phyloP scores from a whole-genome alignment of 2,888 invertebrate species.

The Tethea ocularis region DNA sequence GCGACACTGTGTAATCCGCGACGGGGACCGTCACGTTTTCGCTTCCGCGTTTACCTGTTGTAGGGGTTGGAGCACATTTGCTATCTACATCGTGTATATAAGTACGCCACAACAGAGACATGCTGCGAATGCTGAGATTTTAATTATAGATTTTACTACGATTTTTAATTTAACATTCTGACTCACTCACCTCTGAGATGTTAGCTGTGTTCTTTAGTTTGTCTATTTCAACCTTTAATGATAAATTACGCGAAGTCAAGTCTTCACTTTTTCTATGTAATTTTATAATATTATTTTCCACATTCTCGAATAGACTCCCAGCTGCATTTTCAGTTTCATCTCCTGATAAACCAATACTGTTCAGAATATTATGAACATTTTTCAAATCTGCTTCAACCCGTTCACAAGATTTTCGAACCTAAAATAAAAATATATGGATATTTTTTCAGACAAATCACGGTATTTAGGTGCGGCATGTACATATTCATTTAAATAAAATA shows the following conservation, averaged over 20 bases:
- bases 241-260: slow-evolving; percentile 66
- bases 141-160: too few relatives aligned
- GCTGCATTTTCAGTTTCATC: slow-evolving; percentile 47
- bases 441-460: not conserved
- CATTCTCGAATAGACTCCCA: slow-evolving; percentile 60
- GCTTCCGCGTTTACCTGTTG: too few relatives aligned
- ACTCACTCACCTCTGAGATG: slow-evolving; percentile 55
- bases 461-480: too few relatives aligned
- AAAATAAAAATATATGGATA: slow-evolving; percentile 22
- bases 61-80: too few relatives aligned
- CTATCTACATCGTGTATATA: too few relatives aligned
- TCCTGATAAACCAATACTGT: slow-evolving; percentile 61
- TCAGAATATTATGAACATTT: slow-evolving; percentile 65
- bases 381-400: slow-evolving; percentile 77
- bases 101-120: too few relatives aligned
- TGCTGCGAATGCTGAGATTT: too few relatives aligned
- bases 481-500: too few relatives aligned
- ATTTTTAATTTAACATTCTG: too few relatives aligned
- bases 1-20: too few relatives aligned
- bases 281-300: slow-evolving; percentile 57
- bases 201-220: slow-evolving; percentile 54
- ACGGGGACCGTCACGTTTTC: too few relatives aligned
- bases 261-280: slow-evolving; percentile 71
- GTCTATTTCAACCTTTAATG: slow-evolving; percentile 68
- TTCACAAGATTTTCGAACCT: slow-evolving; percentile 69